phyloP scores from a whole-genome alignment of 2,888 invertebrate genomes.

The Heliconius aoede region DNA sequence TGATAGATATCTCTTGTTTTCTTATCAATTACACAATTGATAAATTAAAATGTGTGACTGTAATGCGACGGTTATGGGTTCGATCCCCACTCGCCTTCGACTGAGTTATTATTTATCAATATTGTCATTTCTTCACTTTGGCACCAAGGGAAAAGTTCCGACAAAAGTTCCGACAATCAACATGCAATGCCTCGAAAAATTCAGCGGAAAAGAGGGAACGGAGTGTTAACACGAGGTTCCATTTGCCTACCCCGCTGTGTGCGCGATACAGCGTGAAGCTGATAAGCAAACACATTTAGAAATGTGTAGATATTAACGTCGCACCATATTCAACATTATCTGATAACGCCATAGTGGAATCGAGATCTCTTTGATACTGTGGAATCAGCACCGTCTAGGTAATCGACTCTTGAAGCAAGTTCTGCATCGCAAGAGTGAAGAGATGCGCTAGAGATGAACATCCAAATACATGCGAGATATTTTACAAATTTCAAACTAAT shows the following conservation, averaged over 20 bases:
- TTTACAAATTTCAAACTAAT: not conserved
- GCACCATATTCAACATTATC: conserved; percentile 42
- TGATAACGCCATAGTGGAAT: conserved; percentile 58
- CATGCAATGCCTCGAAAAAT: no score
- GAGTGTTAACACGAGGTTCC: no score
- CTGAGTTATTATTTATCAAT: no score
- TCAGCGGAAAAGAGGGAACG: no score
- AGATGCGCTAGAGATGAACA: conserved; percentile 58
- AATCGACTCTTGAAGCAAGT: conserved; percentile 67
- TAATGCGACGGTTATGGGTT: no score
- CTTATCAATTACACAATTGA: conserved; percentile 17
- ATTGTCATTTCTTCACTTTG: no score
- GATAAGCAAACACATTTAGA: not conserved
- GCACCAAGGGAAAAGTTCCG: no score
- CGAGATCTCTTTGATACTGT: conserved; percentile 61
- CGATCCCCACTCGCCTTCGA: no score
- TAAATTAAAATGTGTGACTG: not conserved
- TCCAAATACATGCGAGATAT: conserved; percentile 1
- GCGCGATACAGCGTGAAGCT: no score
- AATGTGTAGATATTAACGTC: conserved; percentile 2
- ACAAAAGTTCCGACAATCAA: no score
- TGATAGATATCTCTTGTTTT: conserved; percentile 48
- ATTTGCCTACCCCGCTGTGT: no score
- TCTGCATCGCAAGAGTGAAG: conserved; percentile 61
- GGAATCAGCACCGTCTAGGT: conserved; percentile 67